Conservation (phyloP, 1,140 invertebrate species). For the Tyrophagus putrescentiae region DNA sequence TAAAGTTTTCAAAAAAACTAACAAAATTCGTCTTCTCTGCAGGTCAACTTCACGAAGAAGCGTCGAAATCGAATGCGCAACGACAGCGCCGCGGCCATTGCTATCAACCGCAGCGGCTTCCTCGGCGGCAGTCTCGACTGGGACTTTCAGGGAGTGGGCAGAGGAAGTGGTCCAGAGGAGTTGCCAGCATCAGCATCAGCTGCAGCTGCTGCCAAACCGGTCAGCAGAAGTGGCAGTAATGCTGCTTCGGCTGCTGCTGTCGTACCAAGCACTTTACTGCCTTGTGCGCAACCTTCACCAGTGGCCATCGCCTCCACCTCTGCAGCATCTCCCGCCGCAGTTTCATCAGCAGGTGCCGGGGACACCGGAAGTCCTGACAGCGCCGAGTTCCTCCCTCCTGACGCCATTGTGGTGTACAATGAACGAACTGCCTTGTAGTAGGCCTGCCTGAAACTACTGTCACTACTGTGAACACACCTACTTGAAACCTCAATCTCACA, state of each 20-base stretch:
- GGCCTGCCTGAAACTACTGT: neutral
- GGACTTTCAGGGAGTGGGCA: neutral
- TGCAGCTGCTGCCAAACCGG: no score
- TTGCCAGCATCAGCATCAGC: no score
- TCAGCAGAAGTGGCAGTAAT: neutral
- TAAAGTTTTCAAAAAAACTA: neutral
- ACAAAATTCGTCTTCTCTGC: constrained; percentile 20
- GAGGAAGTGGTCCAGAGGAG: no score
- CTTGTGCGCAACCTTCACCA: neutral
- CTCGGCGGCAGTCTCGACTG: constrained; percentile 37
- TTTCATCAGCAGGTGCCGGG: neutral
- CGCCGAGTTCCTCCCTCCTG: neutral
- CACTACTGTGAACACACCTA: no score
- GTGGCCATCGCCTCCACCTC: no score
- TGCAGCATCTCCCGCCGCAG: neutral
- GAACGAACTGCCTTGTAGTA: constrained; percentile 48
- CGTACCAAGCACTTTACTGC: neutral
- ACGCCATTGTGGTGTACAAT: constrained; percentile 49
- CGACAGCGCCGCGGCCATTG: constrained; percentile 56
- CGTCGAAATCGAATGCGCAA: constrained; percentile 45
- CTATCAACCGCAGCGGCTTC: constrained; percentile 43
- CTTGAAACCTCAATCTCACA: neutral
- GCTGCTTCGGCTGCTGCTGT: neutral
- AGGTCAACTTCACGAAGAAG: constrained; percentile 31
- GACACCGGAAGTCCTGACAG: neutral